Evolutionary conservation across 2,888 invertebrate species (phyloP).

Genomic region (Pyrrhosoma nymphula): DNA sequence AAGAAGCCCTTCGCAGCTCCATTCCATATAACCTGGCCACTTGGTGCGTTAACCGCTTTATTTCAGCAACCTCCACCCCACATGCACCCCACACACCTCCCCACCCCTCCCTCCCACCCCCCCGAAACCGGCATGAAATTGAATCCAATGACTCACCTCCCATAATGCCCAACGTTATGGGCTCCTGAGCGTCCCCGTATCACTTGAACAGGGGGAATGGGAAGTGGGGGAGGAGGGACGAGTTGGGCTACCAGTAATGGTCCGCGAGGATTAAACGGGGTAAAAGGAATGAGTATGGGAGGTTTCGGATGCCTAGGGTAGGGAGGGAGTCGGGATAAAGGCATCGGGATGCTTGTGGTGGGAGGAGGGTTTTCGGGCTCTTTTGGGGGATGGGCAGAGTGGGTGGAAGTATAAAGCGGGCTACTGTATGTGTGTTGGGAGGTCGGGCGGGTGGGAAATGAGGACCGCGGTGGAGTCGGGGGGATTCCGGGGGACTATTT

Average conservation of each 20-base stretch:
- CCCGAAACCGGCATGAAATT: slow-evolving; percentile 14
- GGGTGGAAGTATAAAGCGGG: background rate
- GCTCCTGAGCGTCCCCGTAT: slow-evolving; percentile 39
- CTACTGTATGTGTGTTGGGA: background rate
- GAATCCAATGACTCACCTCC: slow-evolving; percentile 21
- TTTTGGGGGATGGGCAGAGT: background rate
- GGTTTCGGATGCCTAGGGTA: background rate
- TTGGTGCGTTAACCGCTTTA: slow-evolving; percentile 21
- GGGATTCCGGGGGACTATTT: background rate
- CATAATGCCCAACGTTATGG: slow-evolving; percentile 24
- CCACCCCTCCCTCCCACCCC: background rate
- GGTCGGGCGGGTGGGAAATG: background rate
- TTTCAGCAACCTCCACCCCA: background rate
- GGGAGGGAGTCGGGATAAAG: background rate
- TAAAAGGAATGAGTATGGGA: background rate
- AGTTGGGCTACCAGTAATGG: slow-evolving; percentile 15
- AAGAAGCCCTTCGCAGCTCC: background rate
- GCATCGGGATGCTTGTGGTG: background rate
- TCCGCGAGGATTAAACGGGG: slow-evolving; percentile 29
- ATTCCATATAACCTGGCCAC: background rate
- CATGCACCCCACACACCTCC: too few relatives aligned
- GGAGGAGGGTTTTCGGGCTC: background rate
- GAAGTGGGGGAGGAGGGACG: background rate
- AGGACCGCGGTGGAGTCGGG: background rate
- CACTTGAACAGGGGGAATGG: background rate